phyloP scores from a whole-genome alignment of 2,113 vertebrate genomes.

The Thamnophis sirtalis region DNA sequence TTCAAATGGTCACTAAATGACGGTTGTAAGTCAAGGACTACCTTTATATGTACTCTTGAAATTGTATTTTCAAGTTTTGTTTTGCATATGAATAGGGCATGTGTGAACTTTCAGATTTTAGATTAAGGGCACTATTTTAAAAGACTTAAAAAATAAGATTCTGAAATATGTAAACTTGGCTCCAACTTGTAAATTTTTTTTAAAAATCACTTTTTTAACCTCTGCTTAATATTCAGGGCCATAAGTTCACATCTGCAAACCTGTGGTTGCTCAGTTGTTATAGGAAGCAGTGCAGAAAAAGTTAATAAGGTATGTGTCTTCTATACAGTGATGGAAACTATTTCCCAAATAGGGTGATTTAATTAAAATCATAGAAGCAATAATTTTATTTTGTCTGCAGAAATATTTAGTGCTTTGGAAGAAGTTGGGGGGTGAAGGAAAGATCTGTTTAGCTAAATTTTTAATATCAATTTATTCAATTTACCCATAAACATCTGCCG shows the following conservation, averaged over 20 bases:
- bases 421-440: background rate
- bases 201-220: slow-evolving; percentile 6
- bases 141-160: background rate
- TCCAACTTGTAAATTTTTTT: slow-evolving; percentile 18
- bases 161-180: background rate
- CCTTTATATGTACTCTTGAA: background rate
- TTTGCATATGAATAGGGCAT: background rate
- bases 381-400: background rate
- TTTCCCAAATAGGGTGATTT: background rate
- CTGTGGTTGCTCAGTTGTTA: slow-evolving; percentile 93
- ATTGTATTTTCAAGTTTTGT: background rate
- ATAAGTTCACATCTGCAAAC: slow-evolving; percentile 97
- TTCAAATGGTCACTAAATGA: background rate
- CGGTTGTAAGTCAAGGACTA: background rate
- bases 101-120: background rate
- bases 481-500: background rate
- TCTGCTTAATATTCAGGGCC: slow-evolving; percentile 73
- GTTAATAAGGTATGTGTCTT: slow-evolving; percentile 87
- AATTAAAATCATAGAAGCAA: background rate
- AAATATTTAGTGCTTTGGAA: background rate
- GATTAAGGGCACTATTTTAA: background rate
- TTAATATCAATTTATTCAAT: background rate
- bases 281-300: slow-evolving; percentile 96
- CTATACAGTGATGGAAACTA: background rate
- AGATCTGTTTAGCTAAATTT: background rate